Percentiles rank a stretch among this genome's conserved stretches.
These are phyloP conservation scores for Lordiphosa stackelbergi DNA, from an alignment of 1,140 invertebrate genomes.

Conservation along the genomic window DNA sequence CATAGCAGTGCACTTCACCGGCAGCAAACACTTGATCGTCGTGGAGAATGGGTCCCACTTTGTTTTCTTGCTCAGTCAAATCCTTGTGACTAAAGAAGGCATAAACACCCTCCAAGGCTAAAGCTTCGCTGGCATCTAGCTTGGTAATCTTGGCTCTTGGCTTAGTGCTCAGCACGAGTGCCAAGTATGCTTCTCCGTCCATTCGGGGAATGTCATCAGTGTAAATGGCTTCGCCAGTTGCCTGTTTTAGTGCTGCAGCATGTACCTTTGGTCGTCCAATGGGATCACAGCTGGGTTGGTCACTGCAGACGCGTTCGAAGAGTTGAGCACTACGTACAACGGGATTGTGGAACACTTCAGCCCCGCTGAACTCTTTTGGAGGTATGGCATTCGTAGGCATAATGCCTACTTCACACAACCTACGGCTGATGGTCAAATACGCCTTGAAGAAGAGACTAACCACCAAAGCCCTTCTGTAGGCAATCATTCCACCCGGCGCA, in stretches of 20 bases:
- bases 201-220: slow-evolving; percentile 90
- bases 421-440: slow-evolving; percentile 84
- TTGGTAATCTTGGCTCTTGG: slow-evolving; percentile 88
- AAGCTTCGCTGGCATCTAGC: slow-evolving; percentile 85
- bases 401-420: slow-evolving; percentile 78
- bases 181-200: slow-evolving; percentile 86
- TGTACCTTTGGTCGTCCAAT: slow-evolving; percentile 91
- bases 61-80: slow-evolving; percentile 81
- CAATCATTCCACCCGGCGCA: slow-evolving; percentile 94
- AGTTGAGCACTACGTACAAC: slow-evolving; percentile 87
- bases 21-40: slow-evolving; percentile 89
- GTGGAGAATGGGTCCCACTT: slow-evolving; percentile 83
- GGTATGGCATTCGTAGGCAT: slow-evolving; percentile 69
- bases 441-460: slow-evolving; percentile 95
- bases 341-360: slow-evolving; percentile 82
- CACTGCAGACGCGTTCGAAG: slow-evolving; percentile 83
- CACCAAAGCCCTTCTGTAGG: slow-evolving; percentile 88
- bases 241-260: slow-evolving; percentile 90
- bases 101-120: slow-evolving; percentile 85
- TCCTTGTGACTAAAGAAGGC: slow-evolving; percentile 87
- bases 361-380: slow-evolving; percentile 78
- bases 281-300: slow-evolving; percentile 82
- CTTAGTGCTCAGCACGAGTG: slow-evolving; percentile 86
- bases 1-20: slow-evolving; percentile 84
- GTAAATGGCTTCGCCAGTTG: slow-evolving; percentile 94